These are phyloP conservation scores for Brachionichthys hirsutus DNA, from an alignment of 2,113 vertebrate genomes.

Conservation along the genomic window DNA sequence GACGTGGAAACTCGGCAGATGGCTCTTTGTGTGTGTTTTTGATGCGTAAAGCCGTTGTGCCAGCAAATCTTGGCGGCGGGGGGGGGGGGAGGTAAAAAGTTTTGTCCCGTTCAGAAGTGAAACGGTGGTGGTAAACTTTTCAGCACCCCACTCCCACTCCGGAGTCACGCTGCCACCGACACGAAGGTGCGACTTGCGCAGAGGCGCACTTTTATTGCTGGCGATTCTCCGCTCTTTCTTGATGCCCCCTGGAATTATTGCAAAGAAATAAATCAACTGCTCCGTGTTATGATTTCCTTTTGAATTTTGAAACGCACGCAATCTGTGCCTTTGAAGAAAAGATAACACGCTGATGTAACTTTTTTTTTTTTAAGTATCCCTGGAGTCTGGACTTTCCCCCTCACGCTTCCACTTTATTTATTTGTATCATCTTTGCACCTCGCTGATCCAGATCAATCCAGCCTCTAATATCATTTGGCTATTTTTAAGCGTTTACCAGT, in stretches of 20 bases:
- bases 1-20: not conserved
- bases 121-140: constrained; percentile 56
- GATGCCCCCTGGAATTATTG: constrained; percentile 3
- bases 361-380: constrained; percentile 37
- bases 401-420: constrained; percentile 8
- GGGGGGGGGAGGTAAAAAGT: constrained; percentile 49
- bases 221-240: not conserved
- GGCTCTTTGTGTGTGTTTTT: not conserved
- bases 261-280: not conserved
- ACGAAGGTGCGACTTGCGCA: not conserved
- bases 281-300: not conserved
- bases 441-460: constrained; percentile 7
- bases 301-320: no score
- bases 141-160: constrained; percentile 31
- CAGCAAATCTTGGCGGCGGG: constrained; percentile 12
- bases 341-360: constrained; percentile 12
- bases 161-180: constrained; percentile 19
- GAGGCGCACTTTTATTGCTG: not conserved
- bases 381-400: constrained; percentile 1
- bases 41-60: constrained; percentile 11
- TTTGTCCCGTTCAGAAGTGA: constrained; percentile 53
- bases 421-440: constrained; percentile 23
- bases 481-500: constrained; percentile 50
- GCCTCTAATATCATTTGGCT: constrained; percentile 37
- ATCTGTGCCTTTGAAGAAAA: not conserved